phyloP scores from a whole-genome alignment of 2,888 invertebrate species.

The Elegia similella region DNA sequence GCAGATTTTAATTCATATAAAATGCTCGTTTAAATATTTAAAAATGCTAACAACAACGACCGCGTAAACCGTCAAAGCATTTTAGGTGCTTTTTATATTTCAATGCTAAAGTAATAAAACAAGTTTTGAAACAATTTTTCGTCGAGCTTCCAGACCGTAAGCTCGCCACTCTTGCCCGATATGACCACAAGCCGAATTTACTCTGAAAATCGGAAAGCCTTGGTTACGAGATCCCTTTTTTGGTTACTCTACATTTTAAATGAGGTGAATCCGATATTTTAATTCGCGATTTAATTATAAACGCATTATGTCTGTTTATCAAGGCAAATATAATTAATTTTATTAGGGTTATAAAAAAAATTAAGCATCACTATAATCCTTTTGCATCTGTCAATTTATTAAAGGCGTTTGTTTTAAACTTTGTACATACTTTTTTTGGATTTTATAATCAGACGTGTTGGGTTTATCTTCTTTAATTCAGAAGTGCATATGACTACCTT shows the following conservation, averaged over 20 bases:
- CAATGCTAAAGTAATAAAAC: neutral
- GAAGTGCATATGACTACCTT: too few species aligned
- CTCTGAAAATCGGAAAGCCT: slow-evolving; percentile 46
- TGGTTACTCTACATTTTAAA: slow-evolving; percentile 6
- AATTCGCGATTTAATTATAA: neutral
- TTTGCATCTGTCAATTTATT: too few species aligned
- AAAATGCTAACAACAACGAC: neutral
- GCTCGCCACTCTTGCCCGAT: slow-evolving; percentile 28
- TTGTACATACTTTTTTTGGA: too few species aligned
- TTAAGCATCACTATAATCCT: too few species aligned
- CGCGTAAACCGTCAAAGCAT: neutral
- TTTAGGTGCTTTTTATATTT: neutral
- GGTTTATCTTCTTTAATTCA: too few species aligned
- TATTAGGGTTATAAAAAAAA: too few species aligned
- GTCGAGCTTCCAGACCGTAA: slow-evolving; percentile 28
- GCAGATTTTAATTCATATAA: neutral
- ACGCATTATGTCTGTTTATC: too few species aligned
- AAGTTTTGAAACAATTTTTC: neutral
- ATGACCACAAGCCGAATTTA: slow-evolving; percentile 50
- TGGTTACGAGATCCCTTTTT: slow-evolving; percentile 7
- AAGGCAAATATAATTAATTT: neutral
- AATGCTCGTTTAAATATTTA: neutral
- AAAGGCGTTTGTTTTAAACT: too few species aligned
- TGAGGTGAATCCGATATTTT: neutral
- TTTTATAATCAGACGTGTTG: too few species aligned